Evolutionary conservation across 2,888 invertebrate species (phyloP), one percentile per base, ranked within the genome.

Genomic region (Lepas anatifera): DNA sequence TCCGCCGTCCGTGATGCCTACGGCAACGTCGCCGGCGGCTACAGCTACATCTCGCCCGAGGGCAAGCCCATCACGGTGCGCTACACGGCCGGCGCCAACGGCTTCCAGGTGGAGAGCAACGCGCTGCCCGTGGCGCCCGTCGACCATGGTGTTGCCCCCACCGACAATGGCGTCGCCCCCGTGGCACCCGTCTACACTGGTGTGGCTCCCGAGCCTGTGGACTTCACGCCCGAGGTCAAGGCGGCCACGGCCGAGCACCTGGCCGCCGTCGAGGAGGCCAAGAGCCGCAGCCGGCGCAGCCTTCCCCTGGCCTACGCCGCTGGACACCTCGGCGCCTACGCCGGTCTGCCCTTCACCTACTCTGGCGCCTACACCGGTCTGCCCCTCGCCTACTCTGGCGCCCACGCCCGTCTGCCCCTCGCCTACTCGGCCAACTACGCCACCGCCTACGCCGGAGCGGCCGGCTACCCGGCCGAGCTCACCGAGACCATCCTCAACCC

Each of bases 101-200:
- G 77, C 35, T 81, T 80, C 79, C 78, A 80, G 69, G 82, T 80
- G 39, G 79, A 79, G 71, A 78, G 79, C 76, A 81, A 82, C 76
- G 80, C 87, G 1, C 86, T 77, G 29, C 75, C 75, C 67, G 82
- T 84, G 29, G 77, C 80, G 0, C 75, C 75, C 29, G 75, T 75
- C 58, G 82, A 84, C 0, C 88, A 89, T 76, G 85, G 85, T 1
- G 79, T 89, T 27, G 84, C 87, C 74, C 77, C 78, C 18, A 22
- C 41, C 29, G 25, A 50, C 39, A 22, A n/a, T 3, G 22, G 27
- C 39, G 10, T n/a, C 43, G 32, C 41, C 43, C 63, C 58, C 29
- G 10, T n/a, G 63, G 32, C 41, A 46, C 63, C 58, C 29, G 32
- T 64, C 35, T 58, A 37, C 50, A 35, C 68, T 22, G 37, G 25